Conservation (phyloP, 2,888 invertebrate species). For the Cenopis cana region DNA sequence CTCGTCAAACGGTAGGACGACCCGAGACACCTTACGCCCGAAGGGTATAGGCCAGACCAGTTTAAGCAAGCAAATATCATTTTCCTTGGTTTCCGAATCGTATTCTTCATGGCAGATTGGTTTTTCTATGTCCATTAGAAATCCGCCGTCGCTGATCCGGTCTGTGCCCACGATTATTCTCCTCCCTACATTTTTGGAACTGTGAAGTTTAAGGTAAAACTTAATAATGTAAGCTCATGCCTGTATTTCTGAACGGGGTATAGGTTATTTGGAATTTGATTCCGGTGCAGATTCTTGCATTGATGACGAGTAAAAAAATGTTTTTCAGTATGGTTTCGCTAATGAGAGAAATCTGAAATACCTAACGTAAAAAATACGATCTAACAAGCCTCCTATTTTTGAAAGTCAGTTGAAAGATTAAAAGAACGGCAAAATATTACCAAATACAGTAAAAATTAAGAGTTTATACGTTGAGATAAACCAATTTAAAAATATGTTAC, state of each 20-base stretch:
- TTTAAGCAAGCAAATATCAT: slow-evolving; percentile 29
- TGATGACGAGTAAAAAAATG: too few species aligned
- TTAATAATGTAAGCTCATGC: background rate
- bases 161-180: slow-evolving; percentile 15
- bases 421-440: too few species aligned
- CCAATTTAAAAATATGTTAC: too few species aligned
- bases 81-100: background rate
- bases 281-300: too few species aligned
- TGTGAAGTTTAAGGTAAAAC: background rate
- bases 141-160: background rate
- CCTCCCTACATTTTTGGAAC: background rate
- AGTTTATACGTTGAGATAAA: too few species aligned
- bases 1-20: slow-evolving; percentile 35
- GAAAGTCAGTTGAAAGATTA: too few species aligned
- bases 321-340: too few species aligned
- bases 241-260: background rate
- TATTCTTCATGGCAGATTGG: slow-evolving; percentile 9
- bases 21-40: slow-evolving; percentile 41
- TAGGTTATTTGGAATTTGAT: too few species aligned
- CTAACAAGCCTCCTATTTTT: too few species aligned
- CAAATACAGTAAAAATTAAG: too few species aligned
- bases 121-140: slow-evolving; percentile 5
- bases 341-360: too few species aligned
- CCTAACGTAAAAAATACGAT: too few species aligned
- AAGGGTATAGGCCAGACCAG: slow-evolving; percentile 36